A percentile compares a stretch with the other conserved stretches of the same genome.
Conservation (phyloP, 2,797 vertebrate genomes). For the Aulostomus chinensis region DNA sequence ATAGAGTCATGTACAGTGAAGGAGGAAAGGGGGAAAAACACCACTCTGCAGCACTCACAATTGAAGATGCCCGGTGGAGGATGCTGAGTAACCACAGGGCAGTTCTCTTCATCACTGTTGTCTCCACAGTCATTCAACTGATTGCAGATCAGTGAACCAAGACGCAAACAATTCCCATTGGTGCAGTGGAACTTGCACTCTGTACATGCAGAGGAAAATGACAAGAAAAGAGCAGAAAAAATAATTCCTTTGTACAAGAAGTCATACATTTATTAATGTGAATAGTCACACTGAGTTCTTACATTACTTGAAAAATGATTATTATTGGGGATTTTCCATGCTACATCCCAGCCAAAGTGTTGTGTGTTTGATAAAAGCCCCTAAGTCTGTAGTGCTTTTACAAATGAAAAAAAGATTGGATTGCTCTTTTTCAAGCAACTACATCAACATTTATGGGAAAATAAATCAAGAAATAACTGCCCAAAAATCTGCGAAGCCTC, state of each 20-base stretch:
- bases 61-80: slow-evolving; percentile 93
- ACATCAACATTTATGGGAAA: too few relatives aligned
- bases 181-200: slow-evolving; percentile 99
- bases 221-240: background rate
- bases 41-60: slow-evolving; percentile 83
- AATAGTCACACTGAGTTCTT: too few relatives aligned
- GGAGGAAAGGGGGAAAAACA: background rate
- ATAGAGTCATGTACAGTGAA: background rate
- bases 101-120: slow-evolving; percentile 98
- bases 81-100: slow-evolving; percentile 93
- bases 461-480: too few relatives aligned
- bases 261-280: slow-evolving; percentile 2
- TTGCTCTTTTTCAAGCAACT: slow-evolving; percentile 1
- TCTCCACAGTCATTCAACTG: slow-evolving; percentile 97
- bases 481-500: too few relatives aligned
- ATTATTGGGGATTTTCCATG: background rate
- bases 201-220: slow-evolving; percentile 52
- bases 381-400: background rate
- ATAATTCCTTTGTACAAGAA: slow-evolving; percentile 17
- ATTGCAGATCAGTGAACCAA: slow-evolving; percentile 95
- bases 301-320: too few relatives aligned
- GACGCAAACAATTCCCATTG: slow-evolving; percentile 95
- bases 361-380: slow-evolving; percentile 7
- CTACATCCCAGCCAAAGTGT: slow-evolving; percentile 1
- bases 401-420: background rate